Evolutionary conservation across 2,113 vertebrate genomes (phyloP), one percentile per base, ranked within the genome.

Genomic region (Ploceus nigricollis): DNA sequence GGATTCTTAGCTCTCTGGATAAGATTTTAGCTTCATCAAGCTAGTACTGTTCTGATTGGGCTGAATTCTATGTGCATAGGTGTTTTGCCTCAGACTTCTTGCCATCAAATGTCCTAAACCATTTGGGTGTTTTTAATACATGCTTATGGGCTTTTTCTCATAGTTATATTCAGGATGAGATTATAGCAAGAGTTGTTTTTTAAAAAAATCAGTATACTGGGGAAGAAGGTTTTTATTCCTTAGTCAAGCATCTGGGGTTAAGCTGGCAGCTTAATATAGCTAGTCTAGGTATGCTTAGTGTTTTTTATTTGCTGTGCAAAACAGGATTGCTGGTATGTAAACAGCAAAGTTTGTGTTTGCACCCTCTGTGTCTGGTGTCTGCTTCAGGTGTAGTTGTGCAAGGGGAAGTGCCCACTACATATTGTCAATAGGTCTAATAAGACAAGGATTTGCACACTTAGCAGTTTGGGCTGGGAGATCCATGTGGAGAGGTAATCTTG

Each of bases 1-100:
- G 9, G 3, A 5, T 45, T 90, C 7, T 64, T 88, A 30, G 16
- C 28, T 83, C 87, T 80, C 15, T 54, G 18, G 28, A 13, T 75
- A 13, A 51, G 5, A 35, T 53, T 78, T 25, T 50, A 66, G 30
- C 16, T 44, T 82, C 13, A 9, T 9, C 23, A 19, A 37, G 11
- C 10, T 44, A 40, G 14, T 58, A 15, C 23, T 69, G 8, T 56
- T 91, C 10, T 56, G 25, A 40, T 3, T 51, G 39, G 37, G 7
- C 20, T 35, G 25, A 48, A 33, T 47, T 6, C 6, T 48, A 0
- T n/a, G 4, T 44, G 23, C 8, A 6, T 72, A 25, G 15, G 6
- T 0, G 0, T 81, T 90, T 65, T 39, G 7, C 31, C 33, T 82
- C 19, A 54, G 21, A 11, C 35, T 22, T 80, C 22, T 48, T 72